These are phyloP conservation scores for Daubentonia madagascariensis DNA, from an alignment of 2,113 vertebrate species.

Conservation along the genomic window DNA sequence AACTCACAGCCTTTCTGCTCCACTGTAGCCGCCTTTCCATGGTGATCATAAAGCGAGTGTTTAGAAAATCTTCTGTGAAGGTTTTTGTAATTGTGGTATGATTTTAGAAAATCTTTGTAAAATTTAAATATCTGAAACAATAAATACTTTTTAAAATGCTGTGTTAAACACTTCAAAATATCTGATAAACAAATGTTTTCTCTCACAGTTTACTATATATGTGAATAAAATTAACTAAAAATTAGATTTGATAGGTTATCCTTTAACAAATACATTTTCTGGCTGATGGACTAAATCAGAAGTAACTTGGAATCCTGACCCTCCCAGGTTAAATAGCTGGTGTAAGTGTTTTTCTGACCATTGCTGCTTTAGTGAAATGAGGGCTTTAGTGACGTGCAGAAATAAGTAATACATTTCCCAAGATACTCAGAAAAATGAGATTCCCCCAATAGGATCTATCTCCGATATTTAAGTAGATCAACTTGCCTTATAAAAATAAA, in stretches of 20 bases:
- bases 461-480: background rate
- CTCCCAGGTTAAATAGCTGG: background rate
- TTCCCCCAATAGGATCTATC: accelerated
- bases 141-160: background rate
- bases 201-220: background rate
- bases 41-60: background rate
- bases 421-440: too few relatives aligned
- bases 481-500: background rate
- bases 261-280: background rate
- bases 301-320: background rate
- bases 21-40: background rate
- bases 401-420: background rate
- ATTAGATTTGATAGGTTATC: background rate
- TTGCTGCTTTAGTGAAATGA: background rate
- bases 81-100: background rate
- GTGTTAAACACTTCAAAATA: background rate
- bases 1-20: background rate
- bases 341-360: background rate
- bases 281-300: background rate
- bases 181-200: background rate
- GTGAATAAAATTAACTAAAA: background rate
- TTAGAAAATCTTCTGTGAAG: background rate
- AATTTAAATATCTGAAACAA: background rate
- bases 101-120: background rate
- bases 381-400: background rate